phyloP scores from a whole-genome alignment of 1,140 invertebrate species.

The Pogonomyrmex californicus region DNA sequence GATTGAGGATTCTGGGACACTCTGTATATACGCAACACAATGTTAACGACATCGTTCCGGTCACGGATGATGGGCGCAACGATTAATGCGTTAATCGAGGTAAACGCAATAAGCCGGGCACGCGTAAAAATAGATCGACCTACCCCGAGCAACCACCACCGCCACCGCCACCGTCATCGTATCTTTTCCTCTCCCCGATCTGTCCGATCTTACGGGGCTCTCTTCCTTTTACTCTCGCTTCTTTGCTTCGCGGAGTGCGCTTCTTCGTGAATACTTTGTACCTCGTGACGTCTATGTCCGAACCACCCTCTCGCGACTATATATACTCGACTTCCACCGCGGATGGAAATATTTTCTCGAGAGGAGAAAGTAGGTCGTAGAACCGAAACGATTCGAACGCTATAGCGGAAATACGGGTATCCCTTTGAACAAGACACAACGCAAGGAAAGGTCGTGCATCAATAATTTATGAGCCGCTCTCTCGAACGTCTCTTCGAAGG shows the following conservation, averaged over 20 bases:
- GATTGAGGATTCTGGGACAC: conserved; percentile 37
- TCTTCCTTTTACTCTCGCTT: conserved; percentile 34
- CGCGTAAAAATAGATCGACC: conserved; percentile 74
- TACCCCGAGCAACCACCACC: conserved; percentile 53
- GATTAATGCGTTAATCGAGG: conserved; percentile 65
- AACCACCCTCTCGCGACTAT: conserved; percentile 33
- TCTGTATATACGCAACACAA: conserved; percentile 12
- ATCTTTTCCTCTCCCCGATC: conserved; percentile 29
- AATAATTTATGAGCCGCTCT: conserved; percentile 66
- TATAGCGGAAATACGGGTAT: conserved; percentile 30
- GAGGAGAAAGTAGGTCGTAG: conserved; percentile 63
- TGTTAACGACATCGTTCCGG: conserved; percentile 55
- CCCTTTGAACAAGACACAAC: conserved; percentile 41
- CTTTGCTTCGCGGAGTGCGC: neutral
- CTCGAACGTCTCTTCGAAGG: neutral
- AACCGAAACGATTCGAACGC: conserved; percentile 7
- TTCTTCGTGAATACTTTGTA: conserved; percentile 56
- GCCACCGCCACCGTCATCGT: neutral
- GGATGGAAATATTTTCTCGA: conserved; percentile 55
- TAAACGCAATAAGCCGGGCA: conserved; percentile 55
- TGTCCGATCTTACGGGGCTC: conserved; percentile 35
- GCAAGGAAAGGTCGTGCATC: conserved; percentile 42
- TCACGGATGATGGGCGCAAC: conserved; percentile 46
- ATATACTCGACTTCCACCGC: conserved; percentile 26
- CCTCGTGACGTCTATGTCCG: neutral